Evolutionary conservation across 2,888 invertebrate species (phyloP), one percentile per base, ranked within the genome.

Genomic region (Caenorhabditis drosophilae): DNA sequence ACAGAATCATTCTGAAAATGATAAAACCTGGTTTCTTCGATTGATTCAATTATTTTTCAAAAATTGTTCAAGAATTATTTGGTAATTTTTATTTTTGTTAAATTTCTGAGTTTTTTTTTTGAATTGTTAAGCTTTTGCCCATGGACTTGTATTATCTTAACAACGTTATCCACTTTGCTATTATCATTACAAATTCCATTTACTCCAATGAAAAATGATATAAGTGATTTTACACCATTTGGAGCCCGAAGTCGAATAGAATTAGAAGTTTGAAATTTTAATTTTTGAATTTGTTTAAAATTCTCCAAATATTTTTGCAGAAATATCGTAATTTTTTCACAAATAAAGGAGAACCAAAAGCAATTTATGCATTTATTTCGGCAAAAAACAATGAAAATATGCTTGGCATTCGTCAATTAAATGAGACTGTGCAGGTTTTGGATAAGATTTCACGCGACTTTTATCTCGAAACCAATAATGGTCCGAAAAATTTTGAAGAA

Each of bases 211-310:
- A 60, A 75, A 11, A 81, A 81, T 55, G 76, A 82, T 53, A 80
- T 81, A 42, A 70, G 78, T 45, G 81, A 81, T 54, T 81, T 82
- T 48, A 81, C 81, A 27, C 81, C 81, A 4, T 68, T 58, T 25
- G 78, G 70, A n/a, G 80, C 80, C 9, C 63, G 75, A 40, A 78
- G 78, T 1, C 52, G 81, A 40, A 54, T 61, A n/a, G 80, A 80
- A 61, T 50, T 75, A 6, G 59, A 74, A 66, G 78, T 54, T 4
- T 7, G n/a, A 53, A 25, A 50, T 6, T 20, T 20, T 40, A 9
- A 6, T 18, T 40, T 40, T 40, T 16, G 20, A 2, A 6, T 15
- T 47, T 47, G 6, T 47, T 31, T 31, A n/a, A n/a, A n/a, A 9
- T 12, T 36, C 38, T 38, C 12, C 31, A 18, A n/a, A n/a, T n/a